Percentiles rank a stretch among this genome's conserved stretches.
Conservation (phyloP, 1,140 invertebrate genomes). For the Drosophila guanche region DNA sequence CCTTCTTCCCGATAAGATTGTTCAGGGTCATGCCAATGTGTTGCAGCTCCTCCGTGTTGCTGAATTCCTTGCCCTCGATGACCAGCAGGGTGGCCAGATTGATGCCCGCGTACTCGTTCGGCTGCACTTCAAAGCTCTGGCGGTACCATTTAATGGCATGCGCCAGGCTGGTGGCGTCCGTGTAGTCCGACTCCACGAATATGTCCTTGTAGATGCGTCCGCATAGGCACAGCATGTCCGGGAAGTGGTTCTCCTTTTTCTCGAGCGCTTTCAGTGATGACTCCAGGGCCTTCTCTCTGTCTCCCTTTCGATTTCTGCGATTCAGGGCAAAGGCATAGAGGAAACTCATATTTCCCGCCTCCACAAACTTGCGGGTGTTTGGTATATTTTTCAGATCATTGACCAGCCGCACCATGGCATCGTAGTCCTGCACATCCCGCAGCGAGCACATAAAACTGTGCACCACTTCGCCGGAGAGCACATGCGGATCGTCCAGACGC, state of each 20-base stretch:
- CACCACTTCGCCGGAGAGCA: slow-evolving; percentile 96
- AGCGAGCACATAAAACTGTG: slow-evolving; percentile 97
- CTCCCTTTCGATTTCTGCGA: slow-evolving; percentile 95
- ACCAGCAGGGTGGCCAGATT: slow-evolving; percentile 99
- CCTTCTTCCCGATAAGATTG: slow-evolving; percentile 99
- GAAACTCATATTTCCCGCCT: slow-evolving; percentile 95
- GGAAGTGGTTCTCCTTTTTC: slow-evolving; percentile 96
- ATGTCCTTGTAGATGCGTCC: slow-evolving; percentile 99
- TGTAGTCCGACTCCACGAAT: slow-evolving; percentile 97
- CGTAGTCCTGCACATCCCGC: slow-evolving; percentile 97
- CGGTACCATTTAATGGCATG: slow-evolving; percentile 99
- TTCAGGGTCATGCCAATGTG: slow-evolving; percentile 95
- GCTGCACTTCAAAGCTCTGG: slow-evolving; percentile 98
- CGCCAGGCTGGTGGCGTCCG: slow-evolving; percentile 93
- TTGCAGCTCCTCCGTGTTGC: slow-evolving; percentile 94
- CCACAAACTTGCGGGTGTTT: slow-evolving; percentile 94
- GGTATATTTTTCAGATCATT: slow-evolving; percentile 97
- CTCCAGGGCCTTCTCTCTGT: slow-evolving; percentile 95
- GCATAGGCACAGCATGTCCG: slow-evolving; percentile 99
- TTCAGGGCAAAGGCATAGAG: slow-evolving; percentile 99
- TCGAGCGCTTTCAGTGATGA: slow-evolving; percentile 96
- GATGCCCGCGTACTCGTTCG: slow-evolving; percentile 99
- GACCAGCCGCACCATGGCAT: slow-evolving; percentile 98
- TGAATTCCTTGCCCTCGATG: slow-evolving; percentile 98
- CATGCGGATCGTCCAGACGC: slow-evolving; percentile 97